phyloP scores from a whole-genome alignment of 2,888 invertebrate species.

The Aleiodes leptofemur region DNA sequence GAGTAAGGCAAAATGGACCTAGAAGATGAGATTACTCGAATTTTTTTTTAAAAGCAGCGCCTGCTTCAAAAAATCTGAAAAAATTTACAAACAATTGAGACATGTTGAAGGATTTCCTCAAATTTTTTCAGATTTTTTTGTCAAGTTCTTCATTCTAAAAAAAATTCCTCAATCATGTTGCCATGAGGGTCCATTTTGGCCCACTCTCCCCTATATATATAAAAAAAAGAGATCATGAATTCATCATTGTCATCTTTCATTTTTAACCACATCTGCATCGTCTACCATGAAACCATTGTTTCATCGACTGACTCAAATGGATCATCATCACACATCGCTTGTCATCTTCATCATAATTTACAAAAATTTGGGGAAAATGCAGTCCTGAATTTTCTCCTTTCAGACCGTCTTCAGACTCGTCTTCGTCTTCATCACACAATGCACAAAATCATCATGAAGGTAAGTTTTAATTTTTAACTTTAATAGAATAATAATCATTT shows the following conservation, averaged over 20 bases:
- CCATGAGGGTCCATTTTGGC: too few species aligned
- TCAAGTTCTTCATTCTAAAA: too few species aligned
- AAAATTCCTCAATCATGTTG: too few species aligned
- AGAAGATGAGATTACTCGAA: too few species aligned
- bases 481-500: too few species aligned
- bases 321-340: slow-evolving; percentile 51
- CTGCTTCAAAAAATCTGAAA: too few species aligned
- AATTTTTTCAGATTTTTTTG: too few species aligned
- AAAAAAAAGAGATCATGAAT: slow-evolving; percentile 14
- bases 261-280: slow-evolving; percentile 40
- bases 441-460: slow-evolving; percentile 74
- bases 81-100: too few species aligned
- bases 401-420: slow-evolving; percentile 75
- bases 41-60: too few species aligned
- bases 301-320: slow-evolving; percentile 50
- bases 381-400: slow-evolving; percentile 77
- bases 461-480: slow-evolving; percentile 55
- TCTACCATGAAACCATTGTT: slow-evolving; percentile 41
- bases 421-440: slow-evolving; percentile 70
- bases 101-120: too few species aligned
- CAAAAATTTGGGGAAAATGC: slow-evolving; percentile 54
- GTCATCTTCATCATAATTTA: slow-evolving; percentile 49
- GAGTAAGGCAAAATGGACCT: too few species aligned
- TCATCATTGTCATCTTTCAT: slow-evolving; percentile 49
- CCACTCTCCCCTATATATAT: too few species aligned